Evolutionary conservation across 2,113 vertebrate species (phyloP).

Genomic region (Anhinga anhinga): DNA sequence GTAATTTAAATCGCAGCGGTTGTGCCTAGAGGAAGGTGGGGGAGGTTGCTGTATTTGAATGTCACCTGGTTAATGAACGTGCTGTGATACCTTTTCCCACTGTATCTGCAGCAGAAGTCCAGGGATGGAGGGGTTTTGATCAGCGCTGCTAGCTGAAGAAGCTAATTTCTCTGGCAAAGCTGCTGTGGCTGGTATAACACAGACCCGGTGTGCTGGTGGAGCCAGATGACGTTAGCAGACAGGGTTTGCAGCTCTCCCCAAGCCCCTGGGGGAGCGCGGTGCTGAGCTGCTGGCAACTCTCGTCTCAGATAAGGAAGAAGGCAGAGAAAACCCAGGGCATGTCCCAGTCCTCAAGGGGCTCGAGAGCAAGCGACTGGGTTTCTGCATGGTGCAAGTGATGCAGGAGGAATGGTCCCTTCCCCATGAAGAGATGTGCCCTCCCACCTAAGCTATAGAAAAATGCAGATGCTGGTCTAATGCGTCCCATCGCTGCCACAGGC

Average conservation of each 20-base stretch:
- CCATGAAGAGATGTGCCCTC: not conserved
- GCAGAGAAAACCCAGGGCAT: not conserved
- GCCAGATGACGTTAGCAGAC: not conserved
- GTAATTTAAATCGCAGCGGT: not conserved
- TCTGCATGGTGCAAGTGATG: accelerated
- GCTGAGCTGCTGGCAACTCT: not conserved
- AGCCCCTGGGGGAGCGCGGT: not conserved
- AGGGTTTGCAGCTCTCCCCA: not conserved
- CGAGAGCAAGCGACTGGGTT: not conserved
- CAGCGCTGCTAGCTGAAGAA: not conserved
- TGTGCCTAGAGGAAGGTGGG: not conserved
- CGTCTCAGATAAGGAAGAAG: not conserved
- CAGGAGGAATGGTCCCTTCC: not conserved
- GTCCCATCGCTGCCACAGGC: no score
- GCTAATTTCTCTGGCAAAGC: not conserved
- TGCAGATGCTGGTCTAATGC: not conserved
- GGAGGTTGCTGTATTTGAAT: not conserved
- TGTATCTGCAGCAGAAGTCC: not conserved
- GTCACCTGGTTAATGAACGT: not conserved
- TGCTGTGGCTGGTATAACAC: not conserved
- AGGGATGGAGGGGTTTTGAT: not conserved
- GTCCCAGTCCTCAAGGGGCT: accelerated
- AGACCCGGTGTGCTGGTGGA: accelerated
- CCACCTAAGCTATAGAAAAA: not conserved
- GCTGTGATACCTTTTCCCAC: not conserved